Conservation (phyloP, 2,797 vertebrate species). For the Liasis olivaceus region DNA sequence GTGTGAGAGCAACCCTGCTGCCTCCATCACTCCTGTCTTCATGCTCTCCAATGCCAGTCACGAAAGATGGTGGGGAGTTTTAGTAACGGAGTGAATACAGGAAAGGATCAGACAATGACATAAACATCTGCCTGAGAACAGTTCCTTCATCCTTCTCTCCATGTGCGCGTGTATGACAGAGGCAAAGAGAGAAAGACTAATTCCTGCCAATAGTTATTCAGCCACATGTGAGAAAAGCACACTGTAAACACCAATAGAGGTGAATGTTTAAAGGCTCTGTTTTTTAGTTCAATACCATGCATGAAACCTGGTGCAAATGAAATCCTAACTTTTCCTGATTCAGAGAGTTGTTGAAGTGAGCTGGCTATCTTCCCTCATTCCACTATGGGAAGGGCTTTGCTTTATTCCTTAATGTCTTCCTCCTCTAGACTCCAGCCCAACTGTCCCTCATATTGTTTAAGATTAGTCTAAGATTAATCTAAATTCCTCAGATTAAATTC, state of each 20-base stretch:
- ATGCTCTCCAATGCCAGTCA: neutral
- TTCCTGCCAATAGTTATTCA: neutral
- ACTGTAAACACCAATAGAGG: neutral
- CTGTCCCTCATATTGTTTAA: neutral
- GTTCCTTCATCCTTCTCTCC: neutral
- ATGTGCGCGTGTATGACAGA: neutral
- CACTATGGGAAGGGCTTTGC: neutral
- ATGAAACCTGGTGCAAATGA: neutral
- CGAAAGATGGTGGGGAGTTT: neutral
- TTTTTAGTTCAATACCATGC: neutral
- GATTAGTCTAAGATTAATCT: neutral
- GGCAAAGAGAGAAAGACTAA: neutral
- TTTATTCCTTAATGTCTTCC: neutral
- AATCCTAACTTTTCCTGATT: neutral
- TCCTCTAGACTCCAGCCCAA: neutral
- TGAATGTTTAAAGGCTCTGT: no score
- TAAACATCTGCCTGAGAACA: neutral
- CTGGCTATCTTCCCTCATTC: neutral
- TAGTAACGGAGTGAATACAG: neutral
- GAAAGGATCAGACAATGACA: neutral
- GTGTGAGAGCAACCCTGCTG: neutral
- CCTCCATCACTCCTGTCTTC: neutral
- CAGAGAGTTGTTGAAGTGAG: no score
- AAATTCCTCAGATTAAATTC: no score
- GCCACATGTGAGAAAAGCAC: neutral